These are phyloP conservation scores for Bucco capensis DNA, from an alignment of 2,113 vertebrate genomes.

Conservation along the genomic window DNA sequence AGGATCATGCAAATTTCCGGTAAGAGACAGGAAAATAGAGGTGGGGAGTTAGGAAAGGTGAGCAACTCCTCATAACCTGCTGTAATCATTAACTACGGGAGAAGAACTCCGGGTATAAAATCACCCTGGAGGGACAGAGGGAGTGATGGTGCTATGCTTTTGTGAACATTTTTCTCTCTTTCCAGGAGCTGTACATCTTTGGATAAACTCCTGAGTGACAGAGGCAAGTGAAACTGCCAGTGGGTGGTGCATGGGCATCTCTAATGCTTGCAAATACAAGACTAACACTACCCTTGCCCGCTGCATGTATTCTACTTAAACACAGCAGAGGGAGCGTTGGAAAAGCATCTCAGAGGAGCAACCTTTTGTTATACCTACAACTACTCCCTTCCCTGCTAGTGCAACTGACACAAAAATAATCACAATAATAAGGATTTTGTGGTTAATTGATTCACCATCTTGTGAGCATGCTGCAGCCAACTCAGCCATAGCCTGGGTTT, in stretches of 20 bases:
- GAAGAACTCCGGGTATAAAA: not conserved
- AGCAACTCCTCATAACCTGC: not conserved
- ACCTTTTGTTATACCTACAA: constrained; percentile 45
- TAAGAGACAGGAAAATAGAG: not conserved
- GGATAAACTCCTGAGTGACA: constrained; percentile 17
- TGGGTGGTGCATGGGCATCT: constrained; percentile 67
- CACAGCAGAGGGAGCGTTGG: constrained; percentile 67
- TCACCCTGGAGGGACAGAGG: not conserved
- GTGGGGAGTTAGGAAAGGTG: not conserved
- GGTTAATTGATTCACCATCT: not conserved
- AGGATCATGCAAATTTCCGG: not conserved
- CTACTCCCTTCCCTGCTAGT: not conserved
- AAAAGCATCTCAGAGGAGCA: constrained; percentile 44
- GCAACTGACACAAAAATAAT: not conserved
- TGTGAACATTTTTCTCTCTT: not conserved
- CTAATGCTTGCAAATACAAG: constrained; percentile 34
- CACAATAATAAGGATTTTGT: not conserved
- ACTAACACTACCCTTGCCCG: not conserved
- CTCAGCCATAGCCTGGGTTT: not conserved
- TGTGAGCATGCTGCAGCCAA: not conserved
- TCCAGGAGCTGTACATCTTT: not conserved
- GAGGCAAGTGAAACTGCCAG: constrained; percentile 47
- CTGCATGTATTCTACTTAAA: constrained; percentile 63
- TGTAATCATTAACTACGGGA: not conserved
- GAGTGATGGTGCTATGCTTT: not conserved